phyloP scores from a whole-genome alignment of 2,888 invertebrate genomes.

The Dinocampus coccinellae region DNA sequence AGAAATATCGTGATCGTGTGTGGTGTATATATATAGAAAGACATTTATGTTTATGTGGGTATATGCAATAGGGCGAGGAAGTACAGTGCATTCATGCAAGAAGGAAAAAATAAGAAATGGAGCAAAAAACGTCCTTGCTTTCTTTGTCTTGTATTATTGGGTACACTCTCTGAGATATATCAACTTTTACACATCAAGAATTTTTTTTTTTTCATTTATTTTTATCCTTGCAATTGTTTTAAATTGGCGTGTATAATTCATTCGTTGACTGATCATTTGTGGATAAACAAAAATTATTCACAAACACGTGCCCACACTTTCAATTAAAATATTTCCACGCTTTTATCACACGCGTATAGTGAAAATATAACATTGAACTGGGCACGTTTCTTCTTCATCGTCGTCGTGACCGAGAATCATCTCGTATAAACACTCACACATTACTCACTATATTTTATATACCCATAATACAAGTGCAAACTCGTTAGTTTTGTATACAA shows the following conservation, averaged over 20 bases:
- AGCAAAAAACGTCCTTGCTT: not conserved
- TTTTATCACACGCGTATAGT: constrained; percentile 32
- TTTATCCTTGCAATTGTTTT: not conserved
- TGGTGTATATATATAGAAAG: not conserved
- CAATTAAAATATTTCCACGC: constrained; percentile 48
- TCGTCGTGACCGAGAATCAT: not conserved
- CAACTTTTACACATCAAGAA: not conserved
- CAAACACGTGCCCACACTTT: constrained; percentile 29
- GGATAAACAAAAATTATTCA: constrained; percentile 26
- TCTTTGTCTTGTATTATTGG: not conserved
- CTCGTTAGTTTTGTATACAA: constrained; percentile 6
- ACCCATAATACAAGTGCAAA: constrained; percentile 25
- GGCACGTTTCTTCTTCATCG: constrained; percentile 18
- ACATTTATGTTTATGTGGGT: not conserved
- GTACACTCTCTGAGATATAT: not conserved
- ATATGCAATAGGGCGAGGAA: not conserved
- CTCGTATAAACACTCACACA: not conserved
- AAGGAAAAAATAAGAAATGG: not conserved
- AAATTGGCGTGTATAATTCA: not conserved
- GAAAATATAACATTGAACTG: constrained; percentile 21
- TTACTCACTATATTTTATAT: not conserved
- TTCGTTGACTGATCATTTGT: constrained; percentile 26
- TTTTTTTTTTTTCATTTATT: too few species aligned
- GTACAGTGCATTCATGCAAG: not conserved
- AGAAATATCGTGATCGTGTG: constrained; percentile 10